Base-by-base conservation (phyloP, 2,888 invertebrate genomes). In the Aelia acuminata region DNA sequence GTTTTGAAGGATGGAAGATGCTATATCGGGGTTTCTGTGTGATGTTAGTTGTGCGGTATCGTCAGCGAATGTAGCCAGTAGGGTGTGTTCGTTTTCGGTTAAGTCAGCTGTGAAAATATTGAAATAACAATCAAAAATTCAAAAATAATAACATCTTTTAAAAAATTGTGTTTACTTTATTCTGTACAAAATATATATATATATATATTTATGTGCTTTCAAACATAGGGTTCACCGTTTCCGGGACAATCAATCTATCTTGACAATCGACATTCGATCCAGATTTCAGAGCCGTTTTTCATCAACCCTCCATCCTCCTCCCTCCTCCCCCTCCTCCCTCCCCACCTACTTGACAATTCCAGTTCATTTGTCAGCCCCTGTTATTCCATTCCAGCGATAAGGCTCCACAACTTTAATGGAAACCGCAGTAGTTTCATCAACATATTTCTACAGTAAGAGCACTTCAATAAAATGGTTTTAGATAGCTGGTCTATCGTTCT, bases 121-220 rank as follows among this genome's bases (percentile, higher is more conserved):
- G n/a, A n/a, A n/a, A n/a, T n/a, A n/a, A n/a, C n/a, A n/a, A n/a
- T n/a, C n/a, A n/a, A n/a, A n/a, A n/a, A n/a, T n/a, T n/a, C n/a
- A n/a, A n/a, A n/a, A n/a, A n/a, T n/a, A n/a, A n/a, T n/a, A n/a
- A n/a, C n/a, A n/a, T n/a, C n/a, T n/a, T n/a, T n/a, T n/a, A n/a
- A n/a, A n/a, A n/a, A n/a, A n/a, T n/a, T n/a, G 7, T 26, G 31
- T 31, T 63, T 63, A 15, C 18, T 18, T 20, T 20, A 11, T 35
- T 18, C 63, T 26, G 18, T n/a, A n/a, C n/a, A n/a, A n/a, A n/a
- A n/a, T n/a, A n/a, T n/a, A n/a, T n/a, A n/a, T n/a, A n/a, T n/a
- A n/a, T n/a, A n/a, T n/a, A n/a, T 70, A 70, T 70, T 70, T 35
- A 70, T 70, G 63, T 35, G 18, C 63, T 70, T 20, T 70, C 63